Evolutionary conservation across 2,797 vertebrate genomes (phyloP), one percentile per base, ranked within the genome.

Genomic region (Centropyge bicolor): DNA sequence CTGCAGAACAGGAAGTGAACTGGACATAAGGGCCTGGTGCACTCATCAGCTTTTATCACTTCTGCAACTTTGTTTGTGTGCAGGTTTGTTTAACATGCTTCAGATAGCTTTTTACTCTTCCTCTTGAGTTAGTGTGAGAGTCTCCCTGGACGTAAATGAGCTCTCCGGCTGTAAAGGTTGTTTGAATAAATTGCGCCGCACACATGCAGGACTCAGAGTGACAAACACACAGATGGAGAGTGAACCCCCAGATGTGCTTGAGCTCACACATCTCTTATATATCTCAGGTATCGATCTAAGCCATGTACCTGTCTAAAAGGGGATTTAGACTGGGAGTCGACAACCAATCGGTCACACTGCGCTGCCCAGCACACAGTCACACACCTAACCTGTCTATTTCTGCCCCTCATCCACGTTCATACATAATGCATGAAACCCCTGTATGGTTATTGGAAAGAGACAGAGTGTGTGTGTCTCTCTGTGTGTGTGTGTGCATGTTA

Each of bases 281-380:
- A 71, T 85, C 76, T 85, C 73, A 13, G 78, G 49, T 84, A 85
- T 89, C 61, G 60, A 78, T 88, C 79, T 67, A 63, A 88, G 76
- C 83, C 88, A 56, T 82, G 83, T 88, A 83, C 88, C 91, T 86
- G 86, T 86, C 91, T 81, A 41, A 78, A 70, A 69, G 67, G 65
- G 86, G 87, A 89, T 92, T 92, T 86, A 78, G 48, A 81, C 60
- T 48, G 38, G 72, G 62, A 78, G 40, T 76, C 76, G 70, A 64
- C 79, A 85, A 52, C 78, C 80, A 81, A 70, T 90, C 62, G 57
- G 86, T 89, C 84, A 87, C 69, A 81, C 83, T 81, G 83, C 56
- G 11, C 81, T 86, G 76, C 87, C 67, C 80, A 54, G 54, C 54
- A 31, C 76, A 71, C 70, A 70, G 12, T 12, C 46, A 5, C 56